These are phyloP conservation scores for Leptopilina clavipes DNA, from an alignment of 1,140 invertebrate genomes.

Conservation along the genomic window DNA sequence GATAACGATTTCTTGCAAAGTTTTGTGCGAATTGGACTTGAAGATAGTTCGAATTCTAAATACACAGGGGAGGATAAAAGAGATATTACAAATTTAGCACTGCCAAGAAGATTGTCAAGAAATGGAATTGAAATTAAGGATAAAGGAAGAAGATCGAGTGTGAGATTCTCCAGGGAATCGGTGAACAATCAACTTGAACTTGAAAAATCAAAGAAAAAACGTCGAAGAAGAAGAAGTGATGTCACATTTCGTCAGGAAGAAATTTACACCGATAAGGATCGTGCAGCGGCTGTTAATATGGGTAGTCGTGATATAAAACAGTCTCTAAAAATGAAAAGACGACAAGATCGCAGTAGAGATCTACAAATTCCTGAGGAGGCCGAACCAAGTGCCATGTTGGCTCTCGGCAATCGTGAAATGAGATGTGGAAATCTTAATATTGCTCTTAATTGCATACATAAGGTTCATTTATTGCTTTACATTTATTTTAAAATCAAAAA, in stretches of 20 bases:
- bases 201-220: constrained; percentile 74
- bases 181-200: constrained; percentile 71
- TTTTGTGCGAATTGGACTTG: constrained; percentile 80
- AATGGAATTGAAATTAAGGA: constrained; percentile 26
- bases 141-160: constrained; percentile 36
- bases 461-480: constrained; percentile 75
- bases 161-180: constrained; percentile 43
- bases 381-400: constrained; percentile 83
- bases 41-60: constrained; percentile 52
- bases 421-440: constrained; percentile 81
- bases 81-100: neutral
- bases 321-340: constrained; percentile 85
- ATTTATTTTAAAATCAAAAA: no score
- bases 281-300: constrained; percentile 91
- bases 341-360: constrained; percentile 83
- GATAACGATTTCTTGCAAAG: constrained; percentile 85
- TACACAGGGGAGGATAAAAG: neutral
- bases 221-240: constrained; percentile 65
- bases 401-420: constrained; percentile 84
- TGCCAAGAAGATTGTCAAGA: constrained; percentile 11
- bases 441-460: constrained; percentile 85
- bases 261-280: constrained; percentile 91
- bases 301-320: constrained; percentile 89
- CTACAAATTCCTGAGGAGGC: constrained; percentile 86
- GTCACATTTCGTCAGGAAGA: constrained; percentile 78